Base-by-base conservation (phyloP, 1,140 invertebrate species). In the Tigriopus japonicus region DNA sequence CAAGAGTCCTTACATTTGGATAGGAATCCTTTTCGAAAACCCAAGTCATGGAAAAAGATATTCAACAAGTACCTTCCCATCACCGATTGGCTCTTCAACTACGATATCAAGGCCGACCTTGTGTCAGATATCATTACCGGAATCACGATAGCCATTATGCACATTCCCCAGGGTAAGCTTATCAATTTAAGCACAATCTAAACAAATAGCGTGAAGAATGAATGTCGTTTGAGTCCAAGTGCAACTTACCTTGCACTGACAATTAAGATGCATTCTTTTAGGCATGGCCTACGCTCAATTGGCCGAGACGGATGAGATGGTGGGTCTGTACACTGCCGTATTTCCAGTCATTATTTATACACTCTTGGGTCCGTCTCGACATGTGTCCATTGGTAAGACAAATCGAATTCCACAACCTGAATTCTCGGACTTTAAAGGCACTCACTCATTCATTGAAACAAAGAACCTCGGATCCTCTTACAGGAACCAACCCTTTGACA, bases 271-370 rank as follows among this genome's bases (percentile, higher is more conserved):
- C 10, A 17, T 49, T 49, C 45, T 68, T 86, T 17, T 5, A 49
- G 45, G 45, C 61, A 87, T 93, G 83, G 87, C 87, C 0, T 96
- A 95, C 73, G 86, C 87, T 9, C 72, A 94, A 58, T 70, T 96
- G 51, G 87, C 85, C 0, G 84, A 85, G 62, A 80, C 94, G 1
- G 82, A 85, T 0, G 85, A 92, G 0, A 83, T 93, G 28, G 80
- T 84, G 58, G 93, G 93, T 6, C 79, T 96, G 1, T 95, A 95
- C 71, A 91, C 91, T 79, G 89, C 89, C 0, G 88, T 96, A 66
- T 93, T 95, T 72, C 88, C 91, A 1, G 45, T 49, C 21, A 17
- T 49, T 15, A 21, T 49, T 15, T 49, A 49, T 21, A 21, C n/a
- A 15, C n/a, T 49, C 45, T 6, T 49, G 6, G 45, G 45, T 49